phyloP scores from a whole-genome alignment of 1,140 invertebrate species.

The Papilio aristodemus region DNA sequence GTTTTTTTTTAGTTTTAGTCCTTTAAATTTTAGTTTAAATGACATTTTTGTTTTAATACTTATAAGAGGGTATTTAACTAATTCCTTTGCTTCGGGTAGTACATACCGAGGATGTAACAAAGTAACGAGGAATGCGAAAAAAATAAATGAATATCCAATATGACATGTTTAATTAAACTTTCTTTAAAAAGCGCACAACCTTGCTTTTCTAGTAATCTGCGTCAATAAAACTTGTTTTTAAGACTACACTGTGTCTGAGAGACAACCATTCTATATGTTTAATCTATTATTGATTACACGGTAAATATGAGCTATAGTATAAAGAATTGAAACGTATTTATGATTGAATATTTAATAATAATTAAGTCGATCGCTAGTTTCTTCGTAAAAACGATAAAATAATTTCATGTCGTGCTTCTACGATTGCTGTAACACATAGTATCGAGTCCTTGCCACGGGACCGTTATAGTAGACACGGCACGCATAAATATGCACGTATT shows the following conservation, averaged over 20 bases:
- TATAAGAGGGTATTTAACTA: not conserved
- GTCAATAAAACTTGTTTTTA: conserved; percentile 15
- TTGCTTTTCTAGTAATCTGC: conserved; percentile 4
- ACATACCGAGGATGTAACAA: not conserved
- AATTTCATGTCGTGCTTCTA: not conserved
- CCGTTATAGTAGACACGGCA: conserved; percentile 72
- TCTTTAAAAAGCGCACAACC: conserved; percentile 14
- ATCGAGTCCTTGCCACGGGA: conserved; percentile 62
- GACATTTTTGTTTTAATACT: not conserved
- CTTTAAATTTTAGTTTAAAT: too few species aligned
- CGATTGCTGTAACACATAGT: conserved; percentile 42
- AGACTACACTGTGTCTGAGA: not conserved
- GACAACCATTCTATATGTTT: not conserved
- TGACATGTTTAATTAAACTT: not conserved
- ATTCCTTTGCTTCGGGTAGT: not conserved
- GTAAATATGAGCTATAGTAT: too few species aligned
- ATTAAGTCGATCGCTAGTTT: not conserved
- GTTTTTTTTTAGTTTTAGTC: conserved; percentile 33
- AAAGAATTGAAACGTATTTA: too few species aligned
- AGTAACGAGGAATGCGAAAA: not conserved
- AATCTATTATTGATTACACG: too few species aligned
- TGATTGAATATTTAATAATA: too few species aligned
- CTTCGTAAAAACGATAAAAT: not conserved
- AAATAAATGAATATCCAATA: not conserved
- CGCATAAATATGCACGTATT: conserved; percentile 78